A percentile compares a stretch with the other conserved stretches of the same genome.
These are phyloP conservation scores for Corythucha ciliata DNA, from an alignment of 2,888 invertebrate genomes.

Conservation along the genomic window DNA sequence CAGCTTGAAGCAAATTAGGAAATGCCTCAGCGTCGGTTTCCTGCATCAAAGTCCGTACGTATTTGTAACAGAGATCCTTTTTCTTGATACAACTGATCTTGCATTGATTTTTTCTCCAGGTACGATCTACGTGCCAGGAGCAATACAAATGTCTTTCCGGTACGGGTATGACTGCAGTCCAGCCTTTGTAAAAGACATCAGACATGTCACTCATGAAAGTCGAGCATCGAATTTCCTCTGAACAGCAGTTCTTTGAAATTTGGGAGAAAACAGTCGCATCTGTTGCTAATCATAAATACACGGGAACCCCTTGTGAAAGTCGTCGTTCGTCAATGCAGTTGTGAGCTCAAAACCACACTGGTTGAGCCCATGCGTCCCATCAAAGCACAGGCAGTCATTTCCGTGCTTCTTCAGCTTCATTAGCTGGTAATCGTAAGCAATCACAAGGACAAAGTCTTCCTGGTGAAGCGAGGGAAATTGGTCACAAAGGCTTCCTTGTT, in stretches of 20 bases:
- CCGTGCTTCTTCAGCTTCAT: conserved; percentile 12
- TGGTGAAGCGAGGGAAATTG: not conserved
- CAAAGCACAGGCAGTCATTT: conserved; percentile 1
- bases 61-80: conserved; percentile 7
- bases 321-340: conserved; percentile 2
- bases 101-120: conserved; percentile 30
- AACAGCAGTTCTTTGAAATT: no score
- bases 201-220: conserved; percentile 36
- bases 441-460: conserved; percentile 10
- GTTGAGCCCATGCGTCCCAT: conserved; percentile 9
- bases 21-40: conserved; percentile 2
- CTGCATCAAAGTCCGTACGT: not conserved
- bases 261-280: not conserved
- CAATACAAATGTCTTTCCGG: conserved; percentile 29
- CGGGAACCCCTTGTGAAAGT: conserved; percentile 13
- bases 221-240: conserved; percentile 24
- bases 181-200: conserved; percentile 33
- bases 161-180: conserved; percentile 31
- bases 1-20: conserved; percentile 7
- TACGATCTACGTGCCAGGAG: conserved; percentile 35
- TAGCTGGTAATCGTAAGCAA: conserved; percentile 7
- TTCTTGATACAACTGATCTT: conserved; percentile 27
- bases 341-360: conserved; percentile 7
- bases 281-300: conserved; percentile 13
- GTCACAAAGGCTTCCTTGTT: conserved; percentile 1